A percentile compares a stretch with the other conserved stretches of the same genome.
Conservation (phyloP, 2,888 invertebrate genomes). For the Poecilus cupreus region DNA sequence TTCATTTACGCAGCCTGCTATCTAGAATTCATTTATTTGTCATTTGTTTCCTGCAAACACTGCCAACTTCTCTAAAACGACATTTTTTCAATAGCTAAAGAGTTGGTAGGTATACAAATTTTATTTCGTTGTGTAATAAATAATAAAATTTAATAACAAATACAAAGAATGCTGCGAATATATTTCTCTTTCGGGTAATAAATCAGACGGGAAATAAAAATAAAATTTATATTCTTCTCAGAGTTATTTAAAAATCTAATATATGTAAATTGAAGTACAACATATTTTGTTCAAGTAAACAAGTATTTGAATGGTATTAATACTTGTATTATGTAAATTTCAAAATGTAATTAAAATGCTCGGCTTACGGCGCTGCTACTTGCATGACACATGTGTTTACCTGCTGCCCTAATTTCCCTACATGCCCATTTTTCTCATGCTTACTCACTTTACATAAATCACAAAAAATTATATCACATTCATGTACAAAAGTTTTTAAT, state of each 20-base stretch:
- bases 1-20: conserved; percentile 11
- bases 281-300: conserved; percentile 34
- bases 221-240: conserved; percentile 9
- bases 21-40: conserved; percentile 12
- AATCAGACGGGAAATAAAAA: conserved; percentile 16
- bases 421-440: conserved; percentile 13
- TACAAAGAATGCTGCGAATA: no score
- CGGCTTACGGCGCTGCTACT: not conserved
- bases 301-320: conserved; percentile 26
- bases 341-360: conserved; percentile 28
- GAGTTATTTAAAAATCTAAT: conserved; percentile 47
- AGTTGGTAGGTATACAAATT: no score
- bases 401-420: conserved; percentile 8
- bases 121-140: no score
- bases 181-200: not conserved
- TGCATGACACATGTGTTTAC: conserved; percentile 29
- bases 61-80: no score
- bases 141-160: no score
- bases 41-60: not conserved
- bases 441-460: conserved; percentile 23
- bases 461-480: not conserved
- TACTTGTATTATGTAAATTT: conserved; percentile 45
- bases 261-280: conserved; percentile 43
- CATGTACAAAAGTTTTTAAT: no score
- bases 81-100: no score